Evolutionary conservation across 2,888 invertebrate species (phyloP).

Genomic region (Panzeria rudis): DNA sequence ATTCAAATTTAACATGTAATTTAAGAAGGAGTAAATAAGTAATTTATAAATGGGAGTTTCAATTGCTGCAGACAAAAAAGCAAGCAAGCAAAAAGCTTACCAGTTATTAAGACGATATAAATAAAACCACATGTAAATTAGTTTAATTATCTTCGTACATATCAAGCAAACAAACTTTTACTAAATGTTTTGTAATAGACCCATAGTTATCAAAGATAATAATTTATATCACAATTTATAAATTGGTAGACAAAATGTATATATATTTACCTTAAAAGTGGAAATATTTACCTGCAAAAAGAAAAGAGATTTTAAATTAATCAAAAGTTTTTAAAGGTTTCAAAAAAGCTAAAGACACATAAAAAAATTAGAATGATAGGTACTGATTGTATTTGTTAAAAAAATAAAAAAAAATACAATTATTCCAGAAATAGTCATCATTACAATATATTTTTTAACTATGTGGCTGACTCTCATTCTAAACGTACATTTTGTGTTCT

Average conservation of each 20-base stretch:
- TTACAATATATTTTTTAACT: too few relatives aligned
- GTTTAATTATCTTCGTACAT: constrained; percentile 8
- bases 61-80: constrained; percentile 18
- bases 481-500: too few relatives aligned
- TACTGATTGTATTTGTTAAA: too few relatives aligned
- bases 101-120: background rate
- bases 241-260: constrained; percentile 10
- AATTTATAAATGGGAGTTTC: background rate
- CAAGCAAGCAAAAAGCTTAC: background rate
- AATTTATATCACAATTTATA: constrained; percentile 1
- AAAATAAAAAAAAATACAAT: too few relatives aligned
- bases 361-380: too few relatives aligned
- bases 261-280: constrained; percentile 15
- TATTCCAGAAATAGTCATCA: too few relatives aligned
- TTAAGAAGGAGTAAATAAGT: constrained; percentile 1
- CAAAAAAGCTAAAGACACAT: too few relatives aligned
- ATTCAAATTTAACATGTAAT: background rate
- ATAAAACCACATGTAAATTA: constrained; percentile 59
- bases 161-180: background rate
- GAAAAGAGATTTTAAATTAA: background rate
- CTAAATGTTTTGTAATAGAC: constrained; percentile 10
- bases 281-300: constrained; percentile 49
- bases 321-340: too few relatives aligned
- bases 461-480: too few relatives aligned
- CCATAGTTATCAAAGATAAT: too few relatives aligned